Evolutionary conservation across 2,797 vertebrate species (phyloP).

Genomic region (Enteromius fasciolatus): DNA sequence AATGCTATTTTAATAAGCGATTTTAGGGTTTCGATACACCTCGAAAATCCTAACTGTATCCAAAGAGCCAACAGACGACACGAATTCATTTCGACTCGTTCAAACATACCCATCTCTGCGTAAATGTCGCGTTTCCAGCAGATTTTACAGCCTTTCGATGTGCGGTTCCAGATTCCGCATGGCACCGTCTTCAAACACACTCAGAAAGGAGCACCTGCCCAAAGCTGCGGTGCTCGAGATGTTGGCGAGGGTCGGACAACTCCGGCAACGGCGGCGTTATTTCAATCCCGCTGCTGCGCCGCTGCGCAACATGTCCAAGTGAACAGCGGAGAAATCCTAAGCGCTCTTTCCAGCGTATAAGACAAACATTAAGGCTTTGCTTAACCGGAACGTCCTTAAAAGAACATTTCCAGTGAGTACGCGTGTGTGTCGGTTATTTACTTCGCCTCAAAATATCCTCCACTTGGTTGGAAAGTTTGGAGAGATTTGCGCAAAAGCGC

Average conservation of each 20-base stretch:
- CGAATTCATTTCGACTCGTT: neutral
- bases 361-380: neutral
- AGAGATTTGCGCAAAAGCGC: slow-evolving; percentile 38
- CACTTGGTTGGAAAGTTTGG: slow-evolving; percentile 38
- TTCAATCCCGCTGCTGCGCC: slow-evolving; percentile 54
- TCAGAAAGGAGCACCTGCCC: slow-evolving; percentile 52
- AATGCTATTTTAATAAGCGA: neutral
- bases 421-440: neutral
- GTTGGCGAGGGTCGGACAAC: slow-evolving; percentile 42
- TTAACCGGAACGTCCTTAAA: slow-evolving; percentile 7
- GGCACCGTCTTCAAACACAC: slow-evolving; percentile 60
- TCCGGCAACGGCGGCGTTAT: slow-evolving; percentile 42
- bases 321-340: slow-evolving; percentile 1
- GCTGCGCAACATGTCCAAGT: slow-evolving; percentile 53
- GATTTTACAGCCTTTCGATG: slow-evolving; percentile 65
- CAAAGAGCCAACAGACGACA: slow-evolving; percentile 6
- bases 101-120: slow-evolving; percentile 79
- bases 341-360: slow-evolving; percentile 13
- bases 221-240: slow-evolving; percentile 45
- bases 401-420: slow-evolving; percentile 8
- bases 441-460: slow-evolving; percentile 20
- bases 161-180: slow-evolving; percentile 72
- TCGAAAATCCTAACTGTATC: neutral
- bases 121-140: slow-evolving; percentile 66
- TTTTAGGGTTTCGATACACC: neutral